phyloP scores from a whole-genome alignment of 2,888 invertebrate species.

The Campaea margaritaria region DNA sequence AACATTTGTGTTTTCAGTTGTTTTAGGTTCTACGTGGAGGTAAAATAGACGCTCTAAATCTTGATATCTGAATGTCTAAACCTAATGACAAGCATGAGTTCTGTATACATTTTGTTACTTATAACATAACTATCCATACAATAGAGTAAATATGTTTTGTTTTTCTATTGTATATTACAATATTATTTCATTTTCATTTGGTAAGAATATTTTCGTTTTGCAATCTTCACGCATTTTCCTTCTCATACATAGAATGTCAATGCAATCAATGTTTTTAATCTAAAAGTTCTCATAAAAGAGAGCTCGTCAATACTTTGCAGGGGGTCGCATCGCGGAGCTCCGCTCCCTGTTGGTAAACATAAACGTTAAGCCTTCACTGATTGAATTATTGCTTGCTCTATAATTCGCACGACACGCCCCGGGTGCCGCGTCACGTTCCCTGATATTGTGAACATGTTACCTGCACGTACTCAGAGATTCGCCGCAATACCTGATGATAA shows the following conservation, averaged over 20 bases:
- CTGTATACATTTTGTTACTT: no score
- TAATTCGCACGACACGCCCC: slow-evolving; percentile 57
- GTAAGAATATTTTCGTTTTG: background rate
- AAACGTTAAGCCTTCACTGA: slow-evolving; percentile 75
- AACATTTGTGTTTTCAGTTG: slow-evolving; percentile 38
- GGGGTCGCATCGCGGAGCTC: slow-evolving; percentile 43
- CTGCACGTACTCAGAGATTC: slow-evolving; percentile 34
- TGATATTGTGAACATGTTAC: slow-evolving; percentile 52
- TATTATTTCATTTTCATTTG: background rate
- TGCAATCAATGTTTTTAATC: slow-evolving; percentile 22
- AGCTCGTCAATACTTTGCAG: slow-evolving; percentile 44
- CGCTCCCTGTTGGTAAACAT: slow-evolving; percentile 74
- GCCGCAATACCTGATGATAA: slow-evolving; percentile 36
- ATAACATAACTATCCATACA: background rate
- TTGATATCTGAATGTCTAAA: background rate
- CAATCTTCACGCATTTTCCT: background rate
- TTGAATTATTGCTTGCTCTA: slow-evolving; percentile 80
- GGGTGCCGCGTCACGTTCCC: slow-evolving; percentile 63
- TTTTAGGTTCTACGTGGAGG: slow-evolving; percentile 9
- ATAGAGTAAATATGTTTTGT: no score
- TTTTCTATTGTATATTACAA: background rate
- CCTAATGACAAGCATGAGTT: background rate
- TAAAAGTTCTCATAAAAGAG: slow-evolving; percentile 42
- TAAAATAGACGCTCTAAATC: background rate
- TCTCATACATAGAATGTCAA: background rate